Evolutionary conservation across 2,888 invertebrate genomes (phyloP).

Genomic region (Chrysolina haemoptera): DNA sequence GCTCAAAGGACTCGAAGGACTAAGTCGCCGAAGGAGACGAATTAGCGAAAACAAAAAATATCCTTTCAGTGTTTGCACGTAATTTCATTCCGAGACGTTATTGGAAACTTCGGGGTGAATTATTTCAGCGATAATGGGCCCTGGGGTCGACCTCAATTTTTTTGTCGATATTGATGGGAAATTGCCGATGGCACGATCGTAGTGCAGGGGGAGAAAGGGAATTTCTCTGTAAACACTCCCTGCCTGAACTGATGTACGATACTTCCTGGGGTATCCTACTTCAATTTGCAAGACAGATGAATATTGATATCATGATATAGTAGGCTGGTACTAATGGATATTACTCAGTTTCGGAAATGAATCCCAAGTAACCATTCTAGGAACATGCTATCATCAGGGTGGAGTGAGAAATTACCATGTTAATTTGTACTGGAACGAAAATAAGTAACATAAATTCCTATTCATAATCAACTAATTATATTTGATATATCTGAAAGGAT

Average conservation of each 20-base stretch:
- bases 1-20: slow-evolving; percentile 19
- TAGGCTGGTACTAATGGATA: no score
- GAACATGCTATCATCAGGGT: no score
- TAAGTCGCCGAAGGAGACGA: slow-evolving; percentile 2
- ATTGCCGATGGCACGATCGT: slow-evolving; percentile 4
- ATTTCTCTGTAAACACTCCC: slow-evolving; percentile 1
- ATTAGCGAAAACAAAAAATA: slow-evolving; percentile 29
- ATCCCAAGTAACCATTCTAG: no score
- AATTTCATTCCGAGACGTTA: slow-evolving; percentile 28
- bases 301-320: neutral
- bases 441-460: no score
- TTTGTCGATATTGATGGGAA: slow-evolving; percentile 36
- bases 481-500: no score
- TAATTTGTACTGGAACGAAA: no score
- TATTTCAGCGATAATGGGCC: slow-evolving; percentile 36
- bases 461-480: no score
- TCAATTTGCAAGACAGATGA: neutral
- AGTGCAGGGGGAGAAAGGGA: neutral
- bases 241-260: neutral
- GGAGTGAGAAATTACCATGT: no score
- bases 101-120: slow-evolving; percentile 33
- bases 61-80: slow-evolving; percentile 40
- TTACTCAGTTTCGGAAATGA: no score
- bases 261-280: neutral
- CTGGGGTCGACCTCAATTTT: slow-evolving; percentile 32